Percentiles rank a stretch among this genome's conserved stretches.
Evolutionary conservation across 2,888 invertebrate genomes (phyloP).

Genomic region (Podotricha telesiphe): DNA sequence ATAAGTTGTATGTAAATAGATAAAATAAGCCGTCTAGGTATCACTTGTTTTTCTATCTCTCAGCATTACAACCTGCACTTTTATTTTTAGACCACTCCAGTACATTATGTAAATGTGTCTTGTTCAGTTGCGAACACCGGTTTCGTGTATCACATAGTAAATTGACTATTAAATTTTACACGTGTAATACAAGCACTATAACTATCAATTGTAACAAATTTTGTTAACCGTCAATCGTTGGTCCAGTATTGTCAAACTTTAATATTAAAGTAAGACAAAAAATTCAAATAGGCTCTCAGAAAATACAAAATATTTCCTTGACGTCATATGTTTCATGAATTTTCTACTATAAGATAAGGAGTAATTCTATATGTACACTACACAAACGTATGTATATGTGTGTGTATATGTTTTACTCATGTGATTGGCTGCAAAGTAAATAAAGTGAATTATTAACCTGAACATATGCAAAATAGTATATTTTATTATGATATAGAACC

Average conservation of each 20-base stretch:
- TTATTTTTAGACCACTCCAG: conserved; percentile 72
- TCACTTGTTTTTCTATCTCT: conserved; percentile 49
- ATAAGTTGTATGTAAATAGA: conserved; percentile 28
- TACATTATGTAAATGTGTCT: conserved; percentile 70
- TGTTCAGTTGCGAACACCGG: conserved; percentile 51
- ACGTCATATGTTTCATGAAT: no score
- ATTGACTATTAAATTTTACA: conserved; percentile 31
- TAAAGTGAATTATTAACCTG: not conserved
- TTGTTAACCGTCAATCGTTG: conserved; percentile 10
- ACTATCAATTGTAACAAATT: conserved; percentile 22
- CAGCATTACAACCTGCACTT: conserved; percentile 59
- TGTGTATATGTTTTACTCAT: not conserved
- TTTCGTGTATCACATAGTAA: conserved; percentile 31
- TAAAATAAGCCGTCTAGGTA: conserved; percentile 38
- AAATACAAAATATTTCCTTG: no score
- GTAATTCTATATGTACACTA: not conserved
- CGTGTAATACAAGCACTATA: conserved; percentile 29
- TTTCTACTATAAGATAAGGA: no score
- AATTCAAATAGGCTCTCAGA: no score
- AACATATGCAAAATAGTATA: not conserved
- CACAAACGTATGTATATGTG: not conserved
- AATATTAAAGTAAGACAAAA: no score
- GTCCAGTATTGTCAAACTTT: conserved; percentile 10
- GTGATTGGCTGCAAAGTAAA: not conserved
- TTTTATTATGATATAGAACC: conserved; percentile 32